These are phyloP conservation scores for Siphlonurus alternatus DNA, from an alignment of 2,888 invertebrate genomes.

Conservation along the genomic window DNA sequence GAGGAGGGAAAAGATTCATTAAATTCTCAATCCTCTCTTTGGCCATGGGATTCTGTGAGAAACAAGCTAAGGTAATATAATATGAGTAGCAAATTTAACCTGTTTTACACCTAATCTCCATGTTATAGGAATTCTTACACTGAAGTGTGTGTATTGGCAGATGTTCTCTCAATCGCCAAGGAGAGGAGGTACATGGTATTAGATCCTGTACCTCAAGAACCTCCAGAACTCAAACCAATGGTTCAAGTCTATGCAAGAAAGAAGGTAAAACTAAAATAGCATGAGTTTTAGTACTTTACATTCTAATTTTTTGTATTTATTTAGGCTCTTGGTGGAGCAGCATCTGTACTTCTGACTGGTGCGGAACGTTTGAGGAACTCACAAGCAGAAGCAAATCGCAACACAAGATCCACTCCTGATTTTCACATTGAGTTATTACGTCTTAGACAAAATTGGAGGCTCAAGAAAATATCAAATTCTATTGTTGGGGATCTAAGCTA, in stretches of 20 bases:
- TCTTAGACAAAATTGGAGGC: slow-evolving; percentile 81
- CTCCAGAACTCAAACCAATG: slow-evolving; percentile 66
- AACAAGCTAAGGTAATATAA: slow-evolving; percentile 66
- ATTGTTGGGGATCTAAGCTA: slow-evolving; percentile 95
- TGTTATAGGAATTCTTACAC: slow-evolving; percentile 56
- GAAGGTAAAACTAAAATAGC: slow-evolving; percentile 39
- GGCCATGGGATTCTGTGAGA: slow-evolving; percentile 92
- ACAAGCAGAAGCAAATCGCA: slow-evolving; percentile 62
- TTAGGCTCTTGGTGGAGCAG: slow-evolving; percentile 63
- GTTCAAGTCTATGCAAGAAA: slow-evolving; percentile 85
- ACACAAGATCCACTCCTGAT: slow-evolving; percentile 62
- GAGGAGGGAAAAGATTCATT: slow-evolving; percentile 56
- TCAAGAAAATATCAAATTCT: slow-evolving; percentile 90
- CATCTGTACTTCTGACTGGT: slow-evolving; percentile 65
- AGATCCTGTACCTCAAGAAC: slow-evolving; percentile 78
- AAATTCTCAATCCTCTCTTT: slow-evolving; percentile 67
- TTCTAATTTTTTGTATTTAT: not conserved
- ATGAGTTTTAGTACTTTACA: not conserved
- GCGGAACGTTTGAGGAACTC: slow-evolving; percentile 71
- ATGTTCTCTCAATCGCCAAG: slow-evolving; percentile 82
- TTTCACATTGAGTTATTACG: slow-evolving; percentile 84
- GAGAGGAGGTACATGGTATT: slow-evolving; percentile 88
- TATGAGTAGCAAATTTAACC: slow-evolving; percentile 5
- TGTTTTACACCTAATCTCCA: slow-evolving; percentile 7
- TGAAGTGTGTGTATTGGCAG: slow-evolving; percentile 81